Base-by-base conservation (phyloP, 2,797 vertebrate species). In the Microctenopoma lineatum region DNA sequence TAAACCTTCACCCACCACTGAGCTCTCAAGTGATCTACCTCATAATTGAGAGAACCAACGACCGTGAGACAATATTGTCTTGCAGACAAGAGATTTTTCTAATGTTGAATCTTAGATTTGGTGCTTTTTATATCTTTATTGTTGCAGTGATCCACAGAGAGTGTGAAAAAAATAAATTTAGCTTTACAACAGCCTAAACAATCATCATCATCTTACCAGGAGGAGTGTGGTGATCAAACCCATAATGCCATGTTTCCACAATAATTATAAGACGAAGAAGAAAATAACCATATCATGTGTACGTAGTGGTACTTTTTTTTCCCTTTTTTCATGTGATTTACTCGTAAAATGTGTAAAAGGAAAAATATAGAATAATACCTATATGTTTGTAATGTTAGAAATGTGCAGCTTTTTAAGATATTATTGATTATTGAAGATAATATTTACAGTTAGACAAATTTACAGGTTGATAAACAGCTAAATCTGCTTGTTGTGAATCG, bases 1-100 rank as follows among this genome's bases (percentile, higher is more conserved):
- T 87, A 83, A 89, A 87, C 59, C 84, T 87, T 80, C 81, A 84
- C 69, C 54, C 72, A 4, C 66, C 74, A 65, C 55, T 75, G 84
- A 78, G 69, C 77, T 51, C 72, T 66, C 36, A 32, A 71, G 70
- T 83, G 77, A 84, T 83, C 80, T 75, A 64, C 50, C 84, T 74
- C 82, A 66, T 83, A 87, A 85, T 77, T 39, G 72, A 65, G 72
- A 50, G 51, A 70, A 25, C 47, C 74, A 45, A 39, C 44, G 61
- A 58, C 70, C 68, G 46, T 45, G 69, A 54, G 56, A 73, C 70
- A 87, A 81, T 73, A 73, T 82, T 81, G 77, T 85, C 76, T 70
- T 63, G 53, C 55, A 38, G 66, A 52, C 42, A 41, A 38, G 36
- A 61, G 50, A 60, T 47, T 79, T 56, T 75, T 48, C 53, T 71